Percentiles rank a stretch among this genome's conserved stretches.
Conservation (phyloP, 2,113 vertebrate species). For the Lethenteron reissneri region DNA sequence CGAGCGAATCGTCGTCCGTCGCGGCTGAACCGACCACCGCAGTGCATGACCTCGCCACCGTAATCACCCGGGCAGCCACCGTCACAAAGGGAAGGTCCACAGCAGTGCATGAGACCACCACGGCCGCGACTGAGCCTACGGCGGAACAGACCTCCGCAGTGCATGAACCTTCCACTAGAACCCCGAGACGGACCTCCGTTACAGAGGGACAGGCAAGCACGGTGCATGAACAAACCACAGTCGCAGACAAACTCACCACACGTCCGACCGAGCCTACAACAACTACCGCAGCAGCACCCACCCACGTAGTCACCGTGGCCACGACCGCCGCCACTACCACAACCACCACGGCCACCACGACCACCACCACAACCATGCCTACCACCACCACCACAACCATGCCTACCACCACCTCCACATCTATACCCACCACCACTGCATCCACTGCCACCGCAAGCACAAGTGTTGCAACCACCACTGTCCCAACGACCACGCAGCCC, state of each 20-base stretch:
- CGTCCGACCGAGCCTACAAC: neutral
- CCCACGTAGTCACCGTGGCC: neutral
- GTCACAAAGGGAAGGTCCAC: neutral
- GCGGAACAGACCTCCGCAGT: neutral
- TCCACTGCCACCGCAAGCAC: constrained; percentile 2
- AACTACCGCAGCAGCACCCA: neutral
- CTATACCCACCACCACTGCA: neutral
- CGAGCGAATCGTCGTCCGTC: neutral
- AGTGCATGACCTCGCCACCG: neutral
- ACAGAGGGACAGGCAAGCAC: neutral
- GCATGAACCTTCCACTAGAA: neutral
- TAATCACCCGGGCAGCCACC: neutral
- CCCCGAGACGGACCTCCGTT: neutral
- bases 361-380: neutral
- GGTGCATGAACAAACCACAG: neutral
- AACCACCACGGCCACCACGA: neutral
- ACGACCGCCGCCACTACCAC: neutral
- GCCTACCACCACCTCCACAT: neutral
- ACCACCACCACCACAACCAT: neutral
- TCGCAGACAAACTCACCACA: neutral
- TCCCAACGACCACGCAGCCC: neutral
- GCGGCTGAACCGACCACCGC: neutral
- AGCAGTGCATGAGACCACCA: neutral
- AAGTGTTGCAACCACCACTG: neutral
- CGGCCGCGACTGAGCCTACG: neutral